Percentiles rank a stretch among this genome's conserved stretches.
Evolutionary conservation across 1,140 invertebrate genomes (phyloP).

Genomic region (Sipha flava): DNA sequence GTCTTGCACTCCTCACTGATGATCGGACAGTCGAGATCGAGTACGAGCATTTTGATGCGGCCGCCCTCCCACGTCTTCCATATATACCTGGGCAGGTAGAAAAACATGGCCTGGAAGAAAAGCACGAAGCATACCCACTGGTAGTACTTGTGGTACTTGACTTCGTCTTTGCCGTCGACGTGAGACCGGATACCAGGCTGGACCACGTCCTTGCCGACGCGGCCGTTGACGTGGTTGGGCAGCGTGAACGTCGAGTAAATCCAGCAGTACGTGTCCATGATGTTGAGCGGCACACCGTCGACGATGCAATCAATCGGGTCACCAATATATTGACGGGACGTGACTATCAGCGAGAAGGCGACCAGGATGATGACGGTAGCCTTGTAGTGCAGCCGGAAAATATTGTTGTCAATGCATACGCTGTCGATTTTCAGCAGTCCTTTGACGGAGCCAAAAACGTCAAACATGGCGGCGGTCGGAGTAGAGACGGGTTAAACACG

Average conservation of each 20-base stretch:
- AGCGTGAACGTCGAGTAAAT: conserved; percentile 65
- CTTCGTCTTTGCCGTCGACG: conserved; percentile 46
- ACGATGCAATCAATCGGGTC: conserved; percentile 91
- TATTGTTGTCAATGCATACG: conserved; percentile 88
- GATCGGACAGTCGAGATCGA: conserved; percentile 45
- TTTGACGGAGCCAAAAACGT: conserved; percentile 63
- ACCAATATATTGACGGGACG: conserved; percentile 86
- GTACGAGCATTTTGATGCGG: conserved; percentile 45
- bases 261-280: conserved; percentile 67
- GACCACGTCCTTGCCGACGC: conserved; percentile 39
- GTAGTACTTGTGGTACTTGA: conserved; percentile 69
- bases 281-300: conserved; percentile 45
- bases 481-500: too few relatives aligned
- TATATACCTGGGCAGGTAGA: conserved; percentile 62
- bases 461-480: conserved; percentile 36
- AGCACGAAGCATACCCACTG: conserved; percentile 81
- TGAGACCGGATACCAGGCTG: conserved; percentile 42
- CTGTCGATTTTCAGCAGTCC: conserved; percentile 79
- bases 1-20: conserved; percentile 48
- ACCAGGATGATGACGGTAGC: conserved; percentile 83
- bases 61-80: conserved; percentile 71
- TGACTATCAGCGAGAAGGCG: conserved; percentile 81
- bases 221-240: conserved; percentile 34
- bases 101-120: conserved; percentile 66
- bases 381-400: conserved; percentile 89